These are phyloP conservation scores for Dendropsophus ebraccatus DNA, from an alignment of 2,113 vertebrate species.

Conservation along the genomic window DNA sequence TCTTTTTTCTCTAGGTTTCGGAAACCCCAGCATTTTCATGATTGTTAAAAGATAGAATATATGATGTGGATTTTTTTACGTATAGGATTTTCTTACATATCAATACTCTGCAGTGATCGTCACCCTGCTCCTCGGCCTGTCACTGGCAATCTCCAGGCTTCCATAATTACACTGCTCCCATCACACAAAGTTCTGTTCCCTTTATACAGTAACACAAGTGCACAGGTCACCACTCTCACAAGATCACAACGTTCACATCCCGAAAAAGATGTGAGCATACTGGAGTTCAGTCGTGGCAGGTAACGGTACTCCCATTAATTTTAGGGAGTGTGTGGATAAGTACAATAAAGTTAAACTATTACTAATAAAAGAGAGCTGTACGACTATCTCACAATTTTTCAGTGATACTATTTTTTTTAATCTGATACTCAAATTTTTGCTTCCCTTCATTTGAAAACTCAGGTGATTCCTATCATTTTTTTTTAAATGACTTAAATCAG, in stretches of 20 bases:
- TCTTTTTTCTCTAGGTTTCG: not conserved
- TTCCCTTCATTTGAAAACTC: no score
- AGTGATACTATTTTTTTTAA: no score
- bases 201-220: not conserved
- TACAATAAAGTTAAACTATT: not conserved
- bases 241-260: not conserved
- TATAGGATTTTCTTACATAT: not conserved
- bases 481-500: no score
- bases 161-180: not conserved
- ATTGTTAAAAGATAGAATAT: not conserved
- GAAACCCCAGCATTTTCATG: not conserved
- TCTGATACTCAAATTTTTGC: no score
- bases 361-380: not conserved
- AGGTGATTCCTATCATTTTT: no score
- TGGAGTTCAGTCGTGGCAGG: not conserved
- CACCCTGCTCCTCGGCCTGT: not conserved
- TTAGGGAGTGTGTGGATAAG: not conserved
- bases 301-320: not conserved
- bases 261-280: not conserved
- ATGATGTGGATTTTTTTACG: not conserved
- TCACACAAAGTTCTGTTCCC: not conserved
- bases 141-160: not conserved
- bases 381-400: no score
- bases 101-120: not conserved
- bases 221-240: not conserved